Base-by-base conservation (phyloP, 2,888 invertebrate species). In the Cheilosia vulpina region DNA sequence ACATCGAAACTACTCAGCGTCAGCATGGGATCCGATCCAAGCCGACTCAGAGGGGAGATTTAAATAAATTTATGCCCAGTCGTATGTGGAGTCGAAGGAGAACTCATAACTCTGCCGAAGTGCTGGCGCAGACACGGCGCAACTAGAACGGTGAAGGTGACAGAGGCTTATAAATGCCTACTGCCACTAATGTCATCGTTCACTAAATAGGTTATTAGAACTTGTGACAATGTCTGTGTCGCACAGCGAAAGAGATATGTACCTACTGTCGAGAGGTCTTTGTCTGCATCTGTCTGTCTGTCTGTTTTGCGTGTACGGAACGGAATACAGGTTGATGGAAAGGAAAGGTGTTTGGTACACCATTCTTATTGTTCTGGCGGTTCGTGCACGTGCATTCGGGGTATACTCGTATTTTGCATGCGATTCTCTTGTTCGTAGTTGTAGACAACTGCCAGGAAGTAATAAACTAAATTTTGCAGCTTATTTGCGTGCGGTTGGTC, bases 181-280 rank as follows among this genome's bases (percentile, higher is more conserved):
- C 45, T 81, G 68, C 68, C 63, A 53, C 81, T 58, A 72, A 83
- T 72, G 78, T 83, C 60, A 78, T 68, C 81, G 76, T 55, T 81
- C 72, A 45, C 76, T 81, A 81, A 85, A 85, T 80, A 85, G 85
- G 85, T 85, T 85, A 85, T 85, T 85, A 81, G 85, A 85, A 63
- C 85, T 85, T 85, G 81, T 71, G 80, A 81, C 78, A 78, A 72
- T 77, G 77, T 62, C 43, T 47, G 50, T 19, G 50, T n/a, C 45
- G 21, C 15, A 15, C 11, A 52, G 21, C 4, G 45, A 47, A 63
- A 55, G 19, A 55, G 15, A 17, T 57, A 27, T 27, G 27, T 27
- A 4, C 15, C 19, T 15, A 34, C 13, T 15, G 24, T 19, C 31
- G 34, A 53, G n/a, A 9, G 13, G 19, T 17, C 47, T 31, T 58